phyloP scores from a whole-genome alignment of 2,113 vertebrate species.

The Heterotis niloticus region DNA sequence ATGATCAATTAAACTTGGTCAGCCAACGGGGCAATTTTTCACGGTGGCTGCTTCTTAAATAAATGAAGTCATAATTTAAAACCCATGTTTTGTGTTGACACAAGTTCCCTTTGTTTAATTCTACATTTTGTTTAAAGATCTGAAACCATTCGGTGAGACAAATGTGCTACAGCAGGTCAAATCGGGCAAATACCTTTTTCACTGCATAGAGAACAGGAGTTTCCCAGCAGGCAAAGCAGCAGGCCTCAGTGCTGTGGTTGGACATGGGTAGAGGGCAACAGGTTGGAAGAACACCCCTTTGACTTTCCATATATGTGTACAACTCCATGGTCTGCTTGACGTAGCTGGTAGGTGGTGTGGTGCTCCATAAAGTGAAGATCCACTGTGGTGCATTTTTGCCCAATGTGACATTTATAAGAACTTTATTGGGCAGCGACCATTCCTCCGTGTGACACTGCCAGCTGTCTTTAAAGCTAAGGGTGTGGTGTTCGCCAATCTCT shows the following conservation, averaged over 20 bases:
- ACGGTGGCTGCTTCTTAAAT: too few relatives aligned
- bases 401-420: constrained; percentile 56
- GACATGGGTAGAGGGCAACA: background rate
- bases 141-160: too few relatives aligned
- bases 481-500: background rate
- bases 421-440: constrained; percentile 52
- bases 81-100: too few relatives aligned
- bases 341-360: background rate
- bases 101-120: too few relatives aligned
- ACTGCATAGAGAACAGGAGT: background rate
- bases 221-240: background rate
- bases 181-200: too few relatives aligned
- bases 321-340: background rate
- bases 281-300: background rate
- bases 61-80: too few relatives aligned
- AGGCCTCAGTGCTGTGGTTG: background rate
- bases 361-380: constrained; percentile 42
- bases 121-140: too few relatives aligned
- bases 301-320: background rate
- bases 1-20: too few relatives aligned
- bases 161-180: too few relatives aligned
- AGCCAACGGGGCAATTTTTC: too few relatives aligned
- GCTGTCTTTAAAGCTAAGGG: background rate
- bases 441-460: background rate
- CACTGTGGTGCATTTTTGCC: constrained; percentile 30